These are phyloP conservation scores for Synergus itoensis DNA, from an alignment of 2,888 invertebrate species.

Conservation along the genomic window DNA sequence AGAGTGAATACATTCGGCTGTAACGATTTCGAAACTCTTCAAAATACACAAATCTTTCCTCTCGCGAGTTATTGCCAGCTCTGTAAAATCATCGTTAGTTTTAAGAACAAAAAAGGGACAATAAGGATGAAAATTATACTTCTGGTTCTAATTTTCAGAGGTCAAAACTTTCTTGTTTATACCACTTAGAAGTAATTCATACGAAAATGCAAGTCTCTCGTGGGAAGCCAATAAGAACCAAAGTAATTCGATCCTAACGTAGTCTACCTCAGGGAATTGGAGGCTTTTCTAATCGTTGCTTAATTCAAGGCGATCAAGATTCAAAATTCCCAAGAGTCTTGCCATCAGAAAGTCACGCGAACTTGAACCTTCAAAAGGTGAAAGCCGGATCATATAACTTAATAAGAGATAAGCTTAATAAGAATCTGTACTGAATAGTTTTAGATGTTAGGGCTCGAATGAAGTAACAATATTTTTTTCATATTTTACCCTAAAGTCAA, in stretches of 20 bases:
- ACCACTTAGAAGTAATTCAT: neutral
- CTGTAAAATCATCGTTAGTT: neutral
- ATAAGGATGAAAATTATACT: neutral
- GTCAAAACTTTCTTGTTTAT: neutral
- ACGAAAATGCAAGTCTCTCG: neutral
- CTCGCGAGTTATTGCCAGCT: neutral
- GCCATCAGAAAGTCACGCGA: slow-evolving; percentile 61
- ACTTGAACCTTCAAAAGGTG: slow-evolving; percentile 33
- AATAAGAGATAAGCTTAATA: neutral
- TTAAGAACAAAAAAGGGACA: neutral
- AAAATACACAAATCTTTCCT: slow-evolving; percentile 75
- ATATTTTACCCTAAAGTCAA: too few relatives aligned
- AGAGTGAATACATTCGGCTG: slow-evolving; percentile 73
- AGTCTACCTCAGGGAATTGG: slow-evolving; percentile 1
- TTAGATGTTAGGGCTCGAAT: too few relatives aligned
- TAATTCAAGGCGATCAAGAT: slow-evolving; percentile 59
- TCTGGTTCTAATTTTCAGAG: neutral
- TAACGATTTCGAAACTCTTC: slow-evolving; percentile 71
- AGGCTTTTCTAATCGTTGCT: slow-evolving; percentile 23
- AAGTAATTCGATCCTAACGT: neutral
- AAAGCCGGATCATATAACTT: slow-evolving; percentile 21
- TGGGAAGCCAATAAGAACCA: neutral
- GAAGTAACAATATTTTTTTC: too few relatives aligned
- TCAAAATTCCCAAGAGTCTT: slow-evolving; percentile 63
- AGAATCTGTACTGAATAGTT: neutral